These are phyloP conservation scores for Pinna nobilis DNA, from an alignment of 1,140 invertebrate genomes.

Conservation along the genomic window DNA sequence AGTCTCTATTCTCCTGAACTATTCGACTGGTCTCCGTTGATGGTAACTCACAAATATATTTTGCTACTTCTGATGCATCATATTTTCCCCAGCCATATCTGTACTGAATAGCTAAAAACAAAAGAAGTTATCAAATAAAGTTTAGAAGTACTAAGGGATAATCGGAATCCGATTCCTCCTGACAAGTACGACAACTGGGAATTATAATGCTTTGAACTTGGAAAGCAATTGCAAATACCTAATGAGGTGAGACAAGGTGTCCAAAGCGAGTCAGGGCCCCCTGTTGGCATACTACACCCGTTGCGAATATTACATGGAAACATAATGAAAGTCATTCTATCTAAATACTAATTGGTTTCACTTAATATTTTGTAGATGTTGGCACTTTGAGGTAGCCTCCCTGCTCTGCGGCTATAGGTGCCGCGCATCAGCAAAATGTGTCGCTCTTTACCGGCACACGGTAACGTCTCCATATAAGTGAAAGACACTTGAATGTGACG, in stretches of 20 bases:
- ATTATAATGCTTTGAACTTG: background rate
- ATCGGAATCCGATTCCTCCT: background rate
- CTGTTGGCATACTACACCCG: too few species aligned
- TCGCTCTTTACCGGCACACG: too few species aligned
- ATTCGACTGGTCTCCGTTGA: slow-evolving; percentile 13
- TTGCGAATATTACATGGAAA: background rate
- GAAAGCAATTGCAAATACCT: background rate
- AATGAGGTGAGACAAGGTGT: too few species aligned
- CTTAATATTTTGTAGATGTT: too few species aligned
- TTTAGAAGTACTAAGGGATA: background rate
- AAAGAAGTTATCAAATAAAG: background rate
- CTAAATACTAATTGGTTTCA: too few species aligned
- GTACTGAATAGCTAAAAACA: background rate
- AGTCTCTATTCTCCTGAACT: slow-evolving; percentile 24
- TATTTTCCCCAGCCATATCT: slow-evolving; percentile 18
- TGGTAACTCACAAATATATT: slow-evolving; percentile 42
- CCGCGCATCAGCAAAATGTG: too few species aligned
- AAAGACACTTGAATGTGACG: too few species aligned
- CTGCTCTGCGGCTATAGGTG: too few species aligned
- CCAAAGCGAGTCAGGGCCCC: too few species aligned
- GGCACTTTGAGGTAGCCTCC: too few species aligned
- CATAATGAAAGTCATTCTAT: background rate
- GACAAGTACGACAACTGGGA: background rate
- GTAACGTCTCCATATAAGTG: too few species aligned
- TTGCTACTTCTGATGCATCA: background rate